phyloP scores from a whole-genome alignment of 1,140 invertebrate species.

The Triops cancriformis region DNA sequence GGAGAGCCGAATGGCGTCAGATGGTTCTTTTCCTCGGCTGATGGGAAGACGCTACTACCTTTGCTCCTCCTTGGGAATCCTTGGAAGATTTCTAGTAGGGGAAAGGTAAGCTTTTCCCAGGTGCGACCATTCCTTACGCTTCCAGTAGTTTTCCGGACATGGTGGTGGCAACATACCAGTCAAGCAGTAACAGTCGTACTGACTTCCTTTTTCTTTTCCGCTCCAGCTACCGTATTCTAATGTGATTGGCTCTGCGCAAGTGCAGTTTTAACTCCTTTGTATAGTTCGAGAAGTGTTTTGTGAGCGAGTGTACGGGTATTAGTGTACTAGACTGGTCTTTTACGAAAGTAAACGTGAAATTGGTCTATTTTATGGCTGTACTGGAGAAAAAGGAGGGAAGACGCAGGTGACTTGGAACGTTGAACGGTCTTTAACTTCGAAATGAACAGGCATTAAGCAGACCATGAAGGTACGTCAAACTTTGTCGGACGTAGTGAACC shows the following conservation, averaged over 20 bases:
- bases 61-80: no score
- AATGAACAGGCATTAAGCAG: slow-evolving; percentile 1
- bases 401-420: not conserved
- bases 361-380: not conserved
- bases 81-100: not conserved
- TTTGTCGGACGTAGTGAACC: slow-evolving; percentile 5
- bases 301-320: no score
- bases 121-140: not conserved
- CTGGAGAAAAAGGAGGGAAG: not conserved
- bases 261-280: no score
- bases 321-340: not conserved
- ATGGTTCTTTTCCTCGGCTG: no score
- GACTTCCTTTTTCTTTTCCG: no score
- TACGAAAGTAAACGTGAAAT: not conserved
- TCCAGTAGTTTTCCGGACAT: not conserved
- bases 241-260: no score
- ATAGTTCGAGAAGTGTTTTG: no score
- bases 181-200: no score
- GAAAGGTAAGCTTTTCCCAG: not conserved
- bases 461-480: slow-evolving; percentile 10
- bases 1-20: not conserved
- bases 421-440: not conserved
- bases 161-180: not conserved
- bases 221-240: no score
- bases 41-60: not conserved